phyloP scores from a whole-genome alignment of 2,888 invertebrate genomes.

The Noctua janthina region DNA sequence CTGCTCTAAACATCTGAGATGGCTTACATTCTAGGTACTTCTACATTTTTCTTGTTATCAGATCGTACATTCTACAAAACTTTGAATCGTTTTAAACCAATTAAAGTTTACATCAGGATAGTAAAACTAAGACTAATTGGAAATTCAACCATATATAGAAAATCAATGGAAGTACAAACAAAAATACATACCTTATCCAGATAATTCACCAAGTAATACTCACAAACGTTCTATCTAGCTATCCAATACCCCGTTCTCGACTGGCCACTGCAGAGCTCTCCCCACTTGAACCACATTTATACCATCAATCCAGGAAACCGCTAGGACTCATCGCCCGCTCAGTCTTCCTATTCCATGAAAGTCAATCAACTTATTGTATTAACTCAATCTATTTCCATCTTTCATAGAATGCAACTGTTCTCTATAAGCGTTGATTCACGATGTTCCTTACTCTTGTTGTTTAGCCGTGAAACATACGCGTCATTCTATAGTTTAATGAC shows the following conservation, averaged over 20 bases:
- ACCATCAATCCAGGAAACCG: conserved; percentile 75
- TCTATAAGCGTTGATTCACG: conserved; percentile 68
- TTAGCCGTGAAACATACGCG: conserved; percentile 14
- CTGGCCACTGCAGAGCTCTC: conserved; percentile 52
- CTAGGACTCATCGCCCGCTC: conserved; percentile 74
- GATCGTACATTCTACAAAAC: background rate
- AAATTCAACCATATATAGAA: background rate
- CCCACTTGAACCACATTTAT: conserved; percentile 73
- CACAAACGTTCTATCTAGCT: background rate
- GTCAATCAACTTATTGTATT: conserved; percentile 78
- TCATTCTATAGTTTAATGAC: conserved; percentile 26
- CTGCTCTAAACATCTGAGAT: background rate
- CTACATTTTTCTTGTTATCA: background rate
- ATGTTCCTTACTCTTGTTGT: conserved; percentile 39
- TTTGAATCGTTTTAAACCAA: background rate
- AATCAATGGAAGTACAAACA: background rate
- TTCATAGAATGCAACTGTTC: conserved; percentile 80
- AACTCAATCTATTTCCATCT: conserved; percentile 80
- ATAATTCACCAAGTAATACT: background rate
- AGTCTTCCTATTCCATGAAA: conserved; percentile 81
- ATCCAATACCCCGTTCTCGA: conserved; percentile 30
- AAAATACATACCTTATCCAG: conserved; percentile 27
- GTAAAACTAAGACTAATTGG: background rate
- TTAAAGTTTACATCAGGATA: background rate
- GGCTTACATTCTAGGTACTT: background rate